Base-by-base conservation (phyloP, 1,140 invertebrate genomes). In the Trachelipus rathkii region DNA sequence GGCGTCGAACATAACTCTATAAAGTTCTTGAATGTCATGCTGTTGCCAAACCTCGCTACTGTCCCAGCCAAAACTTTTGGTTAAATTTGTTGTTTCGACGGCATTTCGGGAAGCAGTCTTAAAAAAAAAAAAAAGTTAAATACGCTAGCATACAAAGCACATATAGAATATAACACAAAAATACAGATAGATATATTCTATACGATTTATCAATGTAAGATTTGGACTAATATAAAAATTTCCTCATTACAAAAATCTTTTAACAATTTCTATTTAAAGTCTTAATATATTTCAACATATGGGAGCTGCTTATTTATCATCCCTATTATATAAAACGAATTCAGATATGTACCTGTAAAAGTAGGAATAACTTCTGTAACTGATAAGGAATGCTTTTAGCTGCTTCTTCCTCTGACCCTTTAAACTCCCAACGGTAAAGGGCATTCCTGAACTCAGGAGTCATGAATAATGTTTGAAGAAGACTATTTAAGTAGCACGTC, bases 381-480 rank as follows among this genome's bases (percentile, higher is more conserved):
- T 96, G 94, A 87, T 89, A 95, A 0, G 93, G 93, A 82, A 95
- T 96, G 81, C 90, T 94, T 83, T 91, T 91, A 19, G 85, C 81
- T 44, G 84, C 84, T 74, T 86, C 86, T 75, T 87, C 87, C 82
- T 90, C 88, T 33, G 84, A 84, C 33, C 89, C 89, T 83, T 92
- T 91, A 83, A 91, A 94, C 84, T 93, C 89, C 92, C 93, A 95
- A 81, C 91, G 91, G 83, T 96, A 96, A 9, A 96, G 85, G 2
- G 92, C 92, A 86, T 97, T 97, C 46, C 95, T 87, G 84, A 97
- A 96, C 85, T 97, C 95, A n/a, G 95, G 95, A 6, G 94, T 96
- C 93, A 97, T 96, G 82, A 89, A 96, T 2, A 97, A 86, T 0
- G 93, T 92, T 86, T 97, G 95, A 0, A 97, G 86, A 33, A 96